Evolutionary conservation across 2,888 invertebrate genomes (phyloP), one percentile per base, ranked within the genome.

Genomic region (Cantharis rustica): DNA sequence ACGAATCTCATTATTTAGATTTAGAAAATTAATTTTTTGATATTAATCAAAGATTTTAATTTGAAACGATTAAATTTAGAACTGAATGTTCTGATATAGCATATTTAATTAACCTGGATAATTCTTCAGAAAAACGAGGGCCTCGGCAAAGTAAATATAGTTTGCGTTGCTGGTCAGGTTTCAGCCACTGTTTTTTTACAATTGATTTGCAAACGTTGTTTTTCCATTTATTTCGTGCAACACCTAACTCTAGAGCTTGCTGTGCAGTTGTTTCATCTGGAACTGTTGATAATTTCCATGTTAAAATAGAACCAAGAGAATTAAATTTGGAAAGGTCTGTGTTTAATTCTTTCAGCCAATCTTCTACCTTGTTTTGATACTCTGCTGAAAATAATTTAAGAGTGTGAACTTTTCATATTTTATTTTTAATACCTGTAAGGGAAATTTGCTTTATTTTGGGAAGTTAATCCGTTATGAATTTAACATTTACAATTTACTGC

Each of bases 121-220:
- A 90, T 69, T 89, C 84, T 66, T 88, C 87, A 3, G 89, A 90
- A 83, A 89, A 93, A 72, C 88, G 90, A 0, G 93, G 92, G 63
- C 93, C 93, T 81, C 92, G 88, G 82, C 94, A 94, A 63, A 93
- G 81, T 11, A 93, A 86, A 86, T 90, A 90, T 71, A 90, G 85
- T 88, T 91, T 91, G 77, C 93, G 88, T 68, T 83, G 84, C 79
- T 91, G 90, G 72, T 84, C 77, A 10, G 75, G 75, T 3, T 82
- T 81, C 63, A 84, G 72, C 72, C 81, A 80, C 2, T 82, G 75
- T 26, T 72, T 72, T 69, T 77, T 77, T 16, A 83, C 80, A 27
- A 79, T 70, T 1, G 82, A 81, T 23, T 81, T 81, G 78, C 89
- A 89, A 23, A 87, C 81, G 47, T 80, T 80, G 80, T 87, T 87